phyloP scores from a whole-genome alignment of 1,140 invertebrate genomes.

The Charaxes varanes region DNA sequence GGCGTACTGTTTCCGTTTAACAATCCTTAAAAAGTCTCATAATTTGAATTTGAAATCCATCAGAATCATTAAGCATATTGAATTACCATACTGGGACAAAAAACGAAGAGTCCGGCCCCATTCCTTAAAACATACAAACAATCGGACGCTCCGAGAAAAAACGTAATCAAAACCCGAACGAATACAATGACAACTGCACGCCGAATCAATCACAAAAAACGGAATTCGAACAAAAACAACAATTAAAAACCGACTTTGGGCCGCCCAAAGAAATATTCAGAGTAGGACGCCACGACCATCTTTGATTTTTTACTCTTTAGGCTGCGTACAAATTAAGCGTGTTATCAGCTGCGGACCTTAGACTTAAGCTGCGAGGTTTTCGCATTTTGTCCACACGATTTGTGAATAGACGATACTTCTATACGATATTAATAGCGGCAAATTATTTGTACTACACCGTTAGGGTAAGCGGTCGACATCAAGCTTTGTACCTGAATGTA shows the following conservation, averaged over 20 bases:
- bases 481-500: no score
- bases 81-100: slow-evolving; percentile 41
- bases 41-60: slow-evolving; percentile 46
- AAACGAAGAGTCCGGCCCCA: slow-evolving; percentile 31
- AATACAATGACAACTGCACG: slow-evolving; percentile 71
- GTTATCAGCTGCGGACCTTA: no score
- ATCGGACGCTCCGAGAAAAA: slow-evolving; percentile 48
- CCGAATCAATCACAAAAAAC: slow-evolving; percentile 71
- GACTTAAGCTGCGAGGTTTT: no score
- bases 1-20: no score
- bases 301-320: no score
- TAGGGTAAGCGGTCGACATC: no score
- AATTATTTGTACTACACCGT: no score
- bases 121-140: slow-evolving; percentile 68
- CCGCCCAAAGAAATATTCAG: slow-evolving; percentile 64
- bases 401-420: no score
- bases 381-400: no score
- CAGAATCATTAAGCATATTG: slow-evolving; percentile 43
- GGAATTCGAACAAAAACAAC: slow-evolving; percentile 69
- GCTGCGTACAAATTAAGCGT: no score
- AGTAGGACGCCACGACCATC: slow-evolving; percentile 45
- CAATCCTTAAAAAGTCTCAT: slow-evolving; percentile 8
- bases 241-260: slow-evolving; percentile 59
- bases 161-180: slow-evolving; percentile 56
- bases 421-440: no score